Evolutionary conservation across 1,140 invertebrate species (phyloP).

Genomic region (Polypedilum vanderplanki): DNA sequence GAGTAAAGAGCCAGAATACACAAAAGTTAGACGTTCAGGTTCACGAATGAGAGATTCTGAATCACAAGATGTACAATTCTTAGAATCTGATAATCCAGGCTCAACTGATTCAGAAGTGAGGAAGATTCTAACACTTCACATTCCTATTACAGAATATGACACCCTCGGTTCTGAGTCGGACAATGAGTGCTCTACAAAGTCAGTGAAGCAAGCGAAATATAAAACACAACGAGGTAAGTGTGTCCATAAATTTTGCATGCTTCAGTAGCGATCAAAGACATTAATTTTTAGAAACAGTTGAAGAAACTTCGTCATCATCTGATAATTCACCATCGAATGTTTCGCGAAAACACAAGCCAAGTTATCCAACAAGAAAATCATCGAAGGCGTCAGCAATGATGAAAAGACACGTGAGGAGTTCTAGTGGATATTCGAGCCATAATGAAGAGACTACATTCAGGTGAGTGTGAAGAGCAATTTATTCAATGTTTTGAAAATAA

Average conservation of each 20-base stretch:
- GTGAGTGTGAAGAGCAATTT: conserved; percentile 42
- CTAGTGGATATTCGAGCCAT: conserved; percentile 68
- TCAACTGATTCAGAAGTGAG: conserved; percentile 80
- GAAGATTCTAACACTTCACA: conserved; percentile 79
- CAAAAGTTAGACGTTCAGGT: conserved; percentile 72
- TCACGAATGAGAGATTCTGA: conserved; percentile 64
- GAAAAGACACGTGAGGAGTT: conserved; percentile 61
- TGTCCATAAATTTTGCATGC: neutral
- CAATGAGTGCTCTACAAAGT: conserved; percentile 53
- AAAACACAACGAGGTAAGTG: conserved; percentile 48
- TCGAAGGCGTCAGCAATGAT: conserved; percentile 47
- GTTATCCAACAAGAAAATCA: conserved; percentile 54
- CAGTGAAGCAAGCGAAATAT: conserved; percentile 53
- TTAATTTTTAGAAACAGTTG: conserved; percentile 49
- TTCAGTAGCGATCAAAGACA: conserved; percentile 17
- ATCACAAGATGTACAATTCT: conserved; percentile 52
- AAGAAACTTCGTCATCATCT: conserved; percentile 64
- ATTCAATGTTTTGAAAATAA: conserved; percentile 35
- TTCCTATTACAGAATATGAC: conserved; percentile 82
- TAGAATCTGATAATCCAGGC: conserved; percentile 79
- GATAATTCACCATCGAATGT: conserved; percentile 60
- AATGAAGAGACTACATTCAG: conserved; percentile 76
- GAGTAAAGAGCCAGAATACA: conserved; percentile 73
- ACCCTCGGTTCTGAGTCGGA: conserved; percentile 67
- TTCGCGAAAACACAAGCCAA: conserved; percentile 57